These are phyloP conservation scores for Cremastobaeus sp. DNA, from an alignment of 2,888 invertebrate species.

Conservation along the genomic window DNA sequence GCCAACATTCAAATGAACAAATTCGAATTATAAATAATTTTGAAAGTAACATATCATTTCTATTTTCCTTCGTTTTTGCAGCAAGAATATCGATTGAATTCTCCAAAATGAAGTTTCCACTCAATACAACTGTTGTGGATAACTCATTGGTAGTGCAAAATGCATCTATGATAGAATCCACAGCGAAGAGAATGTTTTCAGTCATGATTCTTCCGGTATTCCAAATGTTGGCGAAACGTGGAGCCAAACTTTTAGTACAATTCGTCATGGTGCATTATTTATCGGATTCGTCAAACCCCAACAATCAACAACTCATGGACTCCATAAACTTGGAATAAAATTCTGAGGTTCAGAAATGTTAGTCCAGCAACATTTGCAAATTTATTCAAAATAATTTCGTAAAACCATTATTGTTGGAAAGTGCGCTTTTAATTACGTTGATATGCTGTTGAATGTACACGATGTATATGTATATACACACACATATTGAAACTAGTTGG, in stretches of 20 bases:
- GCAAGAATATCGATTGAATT: neutral
- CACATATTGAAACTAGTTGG: too few relatives aligned
- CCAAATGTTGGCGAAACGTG: neutral
- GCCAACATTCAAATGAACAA: too few relatives aligned
- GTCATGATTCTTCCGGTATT: neutral
- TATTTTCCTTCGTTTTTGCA: too few relatives aligned
- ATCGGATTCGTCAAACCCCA: constrained; percentile 1
- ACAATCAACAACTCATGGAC: neutral
- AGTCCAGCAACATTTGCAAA: neutral
- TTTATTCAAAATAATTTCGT: neutral
- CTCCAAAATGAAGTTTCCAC: constrained; percentile 1
- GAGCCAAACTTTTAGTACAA: neutral
- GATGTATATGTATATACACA: too few relatives aligned
- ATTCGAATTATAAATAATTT: too few relatives aligned
- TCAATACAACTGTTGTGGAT: neutral
- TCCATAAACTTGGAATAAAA: neutral
- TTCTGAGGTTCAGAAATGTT: neutral
- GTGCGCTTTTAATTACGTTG: too few relatives aligned
- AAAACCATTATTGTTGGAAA: too few relatives aligned
- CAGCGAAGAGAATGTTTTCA: neutral
- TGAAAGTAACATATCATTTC: too few relatives aligned
- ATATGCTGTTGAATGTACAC: too few relatives aligned
- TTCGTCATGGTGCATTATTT: neutral
- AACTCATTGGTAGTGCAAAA: neutral
- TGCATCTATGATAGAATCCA: neutral